Conservation (phyloP, 2,888 invertebrate species). For the Mimas tiliae region DNA sequence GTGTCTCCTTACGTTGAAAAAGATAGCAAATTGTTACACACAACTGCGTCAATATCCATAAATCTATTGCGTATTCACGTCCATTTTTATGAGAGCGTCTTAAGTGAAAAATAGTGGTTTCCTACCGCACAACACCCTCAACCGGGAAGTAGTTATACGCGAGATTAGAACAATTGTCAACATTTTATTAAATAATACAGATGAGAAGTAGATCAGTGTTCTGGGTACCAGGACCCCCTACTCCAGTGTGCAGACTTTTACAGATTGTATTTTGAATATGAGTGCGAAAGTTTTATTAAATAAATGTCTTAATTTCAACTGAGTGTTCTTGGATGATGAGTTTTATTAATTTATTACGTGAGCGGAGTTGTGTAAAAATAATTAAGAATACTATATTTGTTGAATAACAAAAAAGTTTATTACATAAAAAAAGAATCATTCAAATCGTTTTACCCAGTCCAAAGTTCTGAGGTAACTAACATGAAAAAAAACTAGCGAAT, state of each 20-base stretch:
- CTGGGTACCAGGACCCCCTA: neutral
- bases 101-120: slow-evolving; percentile 65
- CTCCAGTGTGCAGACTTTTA: neutral
- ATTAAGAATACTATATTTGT: no score
- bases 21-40: slow-evolving; percentile 28
- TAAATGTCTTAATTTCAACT: no score
- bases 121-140: slow-evolving; percentile 41
- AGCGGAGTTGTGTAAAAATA: no score
- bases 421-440: no score
- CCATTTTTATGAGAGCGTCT: slow-evolving; percentile 53
- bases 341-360: no score
- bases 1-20: neutral
- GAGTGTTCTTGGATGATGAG: no score
- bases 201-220: slow-evolving; percentile 15
- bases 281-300: no score
- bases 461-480: no score
- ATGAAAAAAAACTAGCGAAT: no score
- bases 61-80: slow-evolving; percentile 50
- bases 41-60: slow-evolving; percentile 47
- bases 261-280: no score
- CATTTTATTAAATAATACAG: slow-evolving; percentile 34
- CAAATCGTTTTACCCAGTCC: no score
- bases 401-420: no score
- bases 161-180: slow-evolving; percentile 53
- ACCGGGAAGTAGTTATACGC: slow-evolving; percentile 58